Evolutionary conservation across 2,113 vertebrate genomes (phyloP).

Genomic region (Miniopterus natalensis): DNA sequence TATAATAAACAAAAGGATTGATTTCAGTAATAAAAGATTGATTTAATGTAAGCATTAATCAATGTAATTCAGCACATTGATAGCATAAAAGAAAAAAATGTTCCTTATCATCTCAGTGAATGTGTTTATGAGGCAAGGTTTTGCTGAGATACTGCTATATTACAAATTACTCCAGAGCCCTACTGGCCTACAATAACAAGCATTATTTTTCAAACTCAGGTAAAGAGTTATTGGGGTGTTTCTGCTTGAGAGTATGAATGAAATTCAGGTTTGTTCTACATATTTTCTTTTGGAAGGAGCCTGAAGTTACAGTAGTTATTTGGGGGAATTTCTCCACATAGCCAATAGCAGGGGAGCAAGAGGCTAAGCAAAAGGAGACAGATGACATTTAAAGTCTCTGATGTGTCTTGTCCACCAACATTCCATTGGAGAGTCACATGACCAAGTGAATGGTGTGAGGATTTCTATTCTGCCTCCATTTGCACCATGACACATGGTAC

Average conservation of each 20-base stretch:
- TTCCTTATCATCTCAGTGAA: background rate
- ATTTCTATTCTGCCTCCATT: background rate
- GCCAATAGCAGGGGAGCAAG: background rate
- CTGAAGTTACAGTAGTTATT: background rate
- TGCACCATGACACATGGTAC: background rate
- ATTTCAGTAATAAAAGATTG: background rate
- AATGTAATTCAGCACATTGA: background rate
- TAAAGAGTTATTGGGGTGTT: background rate
- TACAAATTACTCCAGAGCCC: background rate
- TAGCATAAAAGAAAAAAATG: background rate
- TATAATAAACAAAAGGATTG: background rate
- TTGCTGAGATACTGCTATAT: background rate
- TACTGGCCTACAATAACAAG: background rate
- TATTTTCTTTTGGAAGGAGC: background rate
- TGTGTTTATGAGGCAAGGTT: background rate
- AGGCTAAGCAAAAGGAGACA: background rate
- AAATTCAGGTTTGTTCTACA: background rate
- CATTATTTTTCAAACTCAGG: background rate
- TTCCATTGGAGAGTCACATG: background rate
- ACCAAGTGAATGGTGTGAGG: background rate
- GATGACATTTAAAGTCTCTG: background rate
- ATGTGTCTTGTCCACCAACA: background rate
- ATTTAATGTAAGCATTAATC: background rate
- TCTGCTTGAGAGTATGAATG: background rate
- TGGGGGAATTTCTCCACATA: background rate